Conservation (phyloP, 2,888 invertebrate species). For the Corythucha ciliata region DNA sequence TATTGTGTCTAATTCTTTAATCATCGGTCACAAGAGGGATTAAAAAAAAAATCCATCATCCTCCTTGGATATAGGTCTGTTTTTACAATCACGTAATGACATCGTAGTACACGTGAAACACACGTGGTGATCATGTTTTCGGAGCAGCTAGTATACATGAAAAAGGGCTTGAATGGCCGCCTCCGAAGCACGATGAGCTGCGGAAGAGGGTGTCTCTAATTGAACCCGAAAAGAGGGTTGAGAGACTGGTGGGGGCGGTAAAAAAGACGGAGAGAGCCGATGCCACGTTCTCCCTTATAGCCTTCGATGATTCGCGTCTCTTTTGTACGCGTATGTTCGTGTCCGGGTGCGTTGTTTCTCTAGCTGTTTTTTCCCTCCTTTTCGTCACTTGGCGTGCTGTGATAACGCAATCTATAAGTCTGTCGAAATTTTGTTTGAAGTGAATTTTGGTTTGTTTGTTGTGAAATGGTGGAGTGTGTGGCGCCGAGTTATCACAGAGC, state of each 20-base stretch:
- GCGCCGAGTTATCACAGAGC: too few relatives aligned
- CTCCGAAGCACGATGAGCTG: slow-evolving; percentile 9
- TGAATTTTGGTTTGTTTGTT: neutral
- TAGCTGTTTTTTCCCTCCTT: too few relatives aligned
- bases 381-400: too few relatives aligned
- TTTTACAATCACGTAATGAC: too few relatives aligned
- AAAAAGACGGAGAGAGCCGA: slow-evolving; percentile 9
- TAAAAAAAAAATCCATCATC: too few relatives aligned
- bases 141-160: slow-evolving; percentile 24
- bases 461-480: neutral
- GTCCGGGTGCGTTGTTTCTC: neutral
- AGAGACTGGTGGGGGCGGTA: slow-evolving; percentile 4
- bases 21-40: too few relatives aligned
- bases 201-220: slow-evolving; percentile 22
- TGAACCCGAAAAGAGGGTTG: slow-evolving; percentile 17
- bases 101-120: slow-evolving; percentile 20
- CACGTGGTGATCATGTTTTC: slow-evolving; percentile 25
- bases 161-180: slow-evolving; percentile 21
- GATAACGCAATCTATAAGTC: too few relatives aligned
- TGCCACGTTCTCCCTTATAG: neutral
- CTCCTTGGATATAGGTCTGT: too few relatives aligned
- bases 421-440: too few relatives aligned
- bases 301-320: neutral
- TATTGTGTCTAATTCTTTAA: too few relatives aligned
- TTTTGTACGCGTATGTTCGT: neutral